Conservation (phyloP, 2,113 vertebrate species). For the Paedocypris sp. region DNA sequence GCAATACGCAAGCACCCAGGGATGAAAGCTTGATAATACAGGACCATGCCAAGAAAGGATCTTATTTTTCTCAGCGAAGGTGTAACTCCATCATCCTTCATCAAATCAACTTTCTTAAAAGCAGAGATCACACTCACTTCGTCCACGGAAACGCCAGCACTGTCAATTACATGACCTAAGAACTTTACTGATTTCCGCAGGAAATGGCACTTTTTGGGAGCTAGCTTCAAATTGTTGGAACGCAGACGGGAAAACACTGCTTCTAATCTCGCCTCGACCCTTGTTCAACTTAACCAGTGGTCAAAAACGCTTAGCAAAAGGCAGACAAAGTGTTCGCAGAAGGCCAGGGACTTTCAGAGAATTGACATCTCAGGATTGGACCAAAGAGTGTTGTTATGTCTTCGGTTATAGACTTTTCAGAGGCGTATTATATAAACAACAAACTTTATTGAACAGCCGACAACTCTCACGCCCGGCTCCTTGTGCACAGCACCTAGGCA, state of each 20-base stretch:
- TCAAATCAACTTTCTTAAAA: not conserved
- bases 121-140: not conserved
- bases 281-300: no score
- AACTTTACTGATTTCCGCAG: not conserved
- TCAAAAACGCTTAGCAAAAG: no score
- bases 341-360: no score
- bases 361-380: no score
- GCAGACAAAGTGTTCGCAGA: no score
- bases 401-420: no score
- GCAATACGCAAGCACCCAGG: not conserved
- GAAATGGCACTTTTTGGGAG: constrained; percentile 7
- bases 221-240: constrained; percentile 3
- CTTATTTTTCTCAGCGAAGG: not conserved
- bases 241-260: not conserved
- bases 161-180: not conserved
- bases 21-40: constrained; percentile 11
- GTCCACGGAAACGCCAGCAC: not conserved
- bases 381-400: no score
- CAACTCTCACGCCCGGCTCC: no score
- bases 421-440: no score
- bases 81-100: not conserved
- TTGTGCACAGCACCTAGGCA: no score
- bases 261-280: not conserved
- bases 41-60: constrained; percentile 9
- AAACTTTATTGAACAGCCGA: no score